These are phyloP conservation scores for Todiramphus saurophagus DNA, from an alignment of 2,113 vertebrate genomes.

Conservation along the genomic window DNA sequence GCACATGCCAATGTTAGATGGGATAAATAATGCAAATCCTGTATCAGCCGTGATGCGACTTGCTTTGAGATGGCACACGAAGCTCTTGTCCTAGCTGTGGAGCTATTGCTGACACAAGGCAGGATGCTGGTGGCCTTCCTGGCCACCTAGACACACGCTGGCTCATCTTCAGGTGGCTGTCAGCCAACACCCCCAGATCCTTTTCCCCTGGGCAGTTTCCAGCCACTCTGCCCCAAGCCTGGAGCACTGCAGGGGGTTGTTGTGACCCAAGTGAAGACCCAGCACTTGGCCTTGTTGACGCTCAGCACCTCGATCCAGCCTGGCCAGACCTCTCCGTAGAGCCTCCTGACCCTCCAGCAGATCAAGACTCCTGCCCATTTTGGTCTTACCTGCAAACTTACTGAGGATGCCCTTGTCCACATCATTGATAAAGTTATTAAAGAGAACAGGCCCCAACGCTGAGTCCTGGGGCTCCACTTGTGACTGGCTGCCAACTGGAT, in stretches of 20 bases:
- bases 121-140: background rate
- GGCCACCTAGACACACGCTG: background rate
- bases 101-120: background rate
- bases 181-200: background rate
- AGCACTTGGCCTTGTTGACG: no score
- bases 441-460: background rate
- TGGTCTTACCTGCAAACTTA: background rate
- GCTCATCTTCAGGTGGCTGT: background rate
- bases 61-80: background rate
- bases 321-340: background rate
- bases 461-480: background rate
- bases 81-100: background rate
- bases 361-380: background rate
- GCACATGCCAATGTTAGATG: fast-evolving
- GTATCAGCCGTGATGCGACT: background rate
- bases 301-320: no score
- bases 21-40: background rate
- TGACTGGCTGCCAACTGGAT: background rate
- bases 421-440: background rate
- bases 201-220: no score
- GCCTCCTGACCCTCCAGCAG: background rate
- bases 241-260: no score
- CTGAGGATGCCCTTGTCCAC: background rate
- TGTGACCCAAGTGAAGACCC: no score
- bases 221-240: no score